phyloP scores from a whole-genome alignment of 2,797 vertebrate genomes.

The Phalanger gymnotis region DNA sequence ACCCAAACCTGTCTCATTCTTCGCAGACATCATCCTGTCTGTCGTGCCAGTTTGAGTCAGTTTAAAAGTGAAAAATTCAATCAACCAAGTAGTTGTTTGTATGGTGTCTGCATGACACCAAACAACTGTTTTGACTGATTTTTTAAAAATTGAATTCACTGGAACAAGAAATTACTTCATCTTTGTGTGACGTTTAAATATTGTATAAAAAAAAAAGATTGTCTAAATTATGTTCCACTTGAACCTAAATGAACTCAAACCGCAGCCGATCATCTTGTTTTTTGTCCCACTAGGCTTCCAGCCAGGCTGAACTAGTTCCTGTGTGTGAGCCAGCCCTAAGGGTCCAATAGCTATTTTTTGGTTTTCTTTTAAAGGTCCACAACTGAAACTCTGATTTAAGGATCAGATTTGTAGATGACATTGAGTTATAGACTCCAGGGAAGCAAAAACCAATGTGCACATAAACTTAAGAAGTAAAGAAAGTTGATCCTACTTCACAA shows the following conservation, averaged over 20 bases:
- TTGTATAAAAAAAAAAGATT: fast-evolving
- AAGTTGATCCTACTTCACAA: background rate
- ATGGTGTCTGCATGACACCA: background rate
- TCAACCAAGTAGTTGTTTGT: background rate
- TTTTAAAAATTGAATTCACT: background rate
- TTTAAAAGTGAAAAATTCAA: slow-evolving; percentile 32
- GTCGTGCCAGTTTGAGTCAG: background rate
- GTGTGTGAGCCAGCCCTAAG: too few relatives aligned
- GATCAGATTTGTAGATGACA: background rate
- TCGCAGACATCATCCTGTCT: background rate
- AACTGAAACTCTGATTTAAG: background rate
- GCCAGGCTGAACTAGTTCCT: background rate
- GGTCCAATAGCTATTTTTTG: background rate
- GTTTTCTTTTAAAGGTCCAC: background rate
- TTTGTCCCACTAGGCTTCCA: background rate
- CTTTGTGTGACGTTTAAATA: background rate
- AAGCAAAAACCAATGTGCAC: fast-evolving
- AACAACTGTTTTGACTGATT: background rate
- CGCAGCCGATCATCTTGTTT: background rate
- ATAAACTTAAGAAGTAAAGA: background rate
- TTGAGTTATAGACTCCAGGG: background rate
- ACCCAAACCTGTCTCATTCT: background rate
- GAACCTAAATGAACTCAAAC: background rate
- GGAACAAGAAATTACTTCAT: background rate
- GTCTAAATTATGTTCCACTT: background rate